These are phyloP conservation scores for Lordiphosa andalusiaca DNA, from an alignment of 2,888 invertebrate genomes.

Conservation along the genomic window DNA sequence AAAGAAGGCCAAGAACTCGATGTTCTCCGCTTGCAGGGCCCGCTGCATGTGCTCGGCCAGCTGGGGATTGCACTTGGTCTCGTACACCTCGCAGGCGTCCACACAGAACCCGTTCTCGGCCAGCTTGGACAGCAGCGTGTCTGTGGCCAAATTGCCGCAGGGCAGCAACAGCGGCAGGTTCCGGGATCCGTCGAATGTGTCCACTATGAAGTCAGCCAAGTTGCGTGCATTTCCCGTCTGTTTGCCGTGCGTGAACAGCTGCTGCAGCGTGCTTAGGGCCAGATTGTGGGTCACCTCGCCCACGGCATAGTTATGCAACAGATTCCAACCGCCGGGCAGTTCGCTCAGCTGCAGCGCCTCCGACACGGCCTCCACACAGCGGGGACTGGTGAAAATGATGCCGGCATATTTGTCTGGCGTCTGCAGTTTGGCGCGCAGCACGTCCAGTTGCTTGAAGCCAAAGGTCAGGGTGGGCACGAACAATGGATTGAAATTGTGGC, in stretches of 20 bases:
- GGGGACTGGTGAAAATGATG: conserved; percentile 82
- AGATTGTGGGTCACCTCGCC: conserved; percentile 82
- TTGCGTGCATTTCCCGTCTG: conserved; percentile 82
- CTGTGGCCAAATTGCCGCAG: conserved; percentile 82
- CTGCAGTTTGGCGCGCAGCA: conserved; percentile 79
- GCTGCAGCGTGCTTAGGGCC: conserved; percentile 79
- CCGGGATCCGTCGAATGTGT: conserved; percentile 80
- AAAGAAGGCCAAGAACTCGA: conserved; percentile 83
- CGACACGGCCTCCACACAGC: conserved; percentile 81
- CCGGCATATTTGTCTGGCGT: conserved; percentile 81
- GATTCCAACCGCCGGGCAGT: conserved; percentile 79
- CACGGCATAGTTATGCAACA: conserved; percentile 81
- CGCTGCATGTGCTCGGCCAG: conserved; percentile 80
- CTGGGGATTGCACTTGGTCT: conserved; percentile 81
- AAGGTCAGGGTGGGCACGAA: conserved; percentile 82
- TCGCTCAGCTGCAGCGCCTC: conserved; percentile 80
- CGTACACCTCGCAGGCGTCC: conserved; percentile 82
- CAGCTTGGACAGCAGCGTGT: conserved; percentile 81
- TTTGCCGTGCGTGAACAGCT: conserved; percentile 81
- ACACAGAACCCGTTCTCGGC: conserved; percentile 78
- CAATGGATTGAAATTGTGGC: conserved; percentile 80
- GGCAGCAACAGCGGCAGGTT: conserved; percentile 82
- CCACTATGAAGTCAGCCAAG: conserved; percentile 81
- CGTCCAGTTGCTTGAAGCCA: conserved; percentile 81
- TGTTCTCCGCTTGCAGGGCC: conserved; percentile 77